phyloP scores from a whole-genome alignment of 2,888 invertebrate species.

The Drosophila peninsularis region DNA sequence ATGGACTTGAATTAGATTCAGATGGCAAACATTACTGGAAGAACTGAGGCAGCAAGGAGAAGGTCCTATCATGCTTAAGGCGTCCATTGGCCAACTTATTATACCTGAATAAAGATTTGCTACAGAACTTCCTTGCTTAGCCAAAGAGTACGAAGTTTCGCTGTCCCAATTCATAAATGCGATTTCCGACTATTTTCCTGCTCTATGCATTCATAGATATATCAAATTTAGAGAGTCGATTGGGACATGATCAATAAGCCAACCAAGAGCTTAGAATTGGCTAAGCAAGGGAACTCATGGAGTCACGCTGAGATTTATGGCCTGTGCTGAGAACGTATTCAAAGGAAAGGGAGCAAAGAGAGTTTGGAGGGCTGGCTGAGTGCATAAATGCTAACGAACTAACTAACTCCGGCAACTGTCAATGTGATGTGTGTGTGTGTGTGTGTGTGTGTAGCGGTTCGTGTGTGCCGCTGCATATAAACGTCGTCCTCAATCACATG shows the following conservation, averaged over 20 bases:
- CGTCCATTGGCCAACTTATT: background rate
- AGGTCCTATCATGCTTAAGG: background rate
- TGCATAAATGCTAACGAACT: slow-evolving; percentile 79
- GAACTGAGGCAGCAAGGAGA: too few relatives aligned
- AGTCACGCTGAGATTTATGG: slow-evolving; percentile 66
- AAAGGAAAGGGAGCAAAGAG: slow-evolving; percentile 1
- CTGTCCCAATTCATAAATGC: too few relatives aligned
- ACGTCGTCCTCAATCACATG: slow-evolving; percentile 81
- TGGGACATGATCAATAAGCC: slow-evolving; percentile 30
- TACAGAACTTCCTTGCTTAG: background rate
- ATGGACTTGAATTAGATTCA: background rate
- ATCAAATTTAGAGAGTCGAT: too few relatives aligned
- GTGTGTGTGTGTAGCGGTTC: slow-evolving; percentile 10
- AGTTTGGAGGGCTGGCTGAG: slow-evolving; percentile 38
- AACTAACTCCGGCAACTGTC: slow-evolving; percentile 70
- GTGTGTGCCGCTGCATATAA: slow-evolving; percentile 58
- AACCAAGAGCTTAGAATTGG: slow-evolving; percentile 13
- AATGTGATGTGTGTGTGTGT: slow-evolving; percentile 20
- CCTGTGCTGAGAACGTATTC: slow-evolving; percentile 49
- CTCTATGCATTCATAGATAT: too few relatives aligned
- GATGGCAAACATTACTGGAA: background rate
- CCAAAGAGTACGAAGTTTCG: background rate
- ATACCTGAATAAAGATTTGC: background rate
- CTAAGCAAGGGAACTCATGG: slow-evolving; percentile 10
- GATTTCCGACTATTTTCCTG: too few relatives aligned